phyloP scores from a whole-genome alignment of 2,888 invertebrate species.

The Melieria omissa region DNA sequence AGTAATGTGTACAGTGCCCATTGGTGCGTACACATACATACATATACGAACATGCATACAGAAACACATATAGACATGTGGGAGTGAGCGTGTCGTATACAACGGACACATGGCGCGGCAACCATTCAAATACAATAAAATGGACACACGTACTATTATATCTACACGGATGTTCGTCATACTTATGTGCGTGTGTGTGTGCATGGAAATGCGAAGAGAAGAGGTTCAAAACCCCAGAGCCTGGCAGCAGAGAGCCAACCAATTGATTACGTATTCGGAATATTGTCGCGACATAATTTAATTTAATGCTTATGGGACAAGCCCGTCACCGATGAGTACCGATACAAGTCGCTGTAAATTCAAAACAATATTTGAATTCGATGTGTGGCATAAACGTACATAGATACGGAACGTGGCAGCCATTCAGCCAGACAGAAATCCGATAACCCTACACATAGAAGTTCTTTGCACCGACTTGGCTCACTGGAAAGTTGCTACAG shows the following conservation, averaged over 20 bases:
- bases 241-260: constrained; percentile 20
- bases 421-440: too few species aligned
- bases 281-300: constrained; percentile 62
- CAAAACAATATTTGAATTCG: constrained; percentile 2
- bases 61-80: constrained; percentile 5
- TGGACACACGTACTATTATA: background rate
- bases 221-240: too few species aligned
- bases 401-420: too few species aligned
- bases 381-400: too few species aligned
- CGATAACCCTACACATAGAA: too few species aligned
- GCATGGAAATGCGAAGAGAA: constrained; percentile 12
- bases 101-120: background rate
- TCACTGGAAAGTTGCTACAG: too few species aligned
- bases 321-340: constrained; percentile 20
- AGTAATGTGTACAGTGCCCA: background rate
- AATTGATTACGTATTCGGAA: constrained; percentile 58
- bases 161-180: background rate
- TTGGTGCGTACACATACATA: background rate
- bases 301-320: constrained; percentile 57
- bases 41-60: background rate
- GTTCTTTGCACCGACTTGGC: too few species aligned
- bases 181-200: background rate
- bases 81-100: background rate
- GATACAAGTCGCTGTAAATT: background rate
- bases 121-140: background rate